A percentile compares a stretch with the other conserved stretches of the same genome.
phyloP scores from a whole-genome alignment of 1,140 invertebrate species.

The Saccostrea echinata region DNA sequence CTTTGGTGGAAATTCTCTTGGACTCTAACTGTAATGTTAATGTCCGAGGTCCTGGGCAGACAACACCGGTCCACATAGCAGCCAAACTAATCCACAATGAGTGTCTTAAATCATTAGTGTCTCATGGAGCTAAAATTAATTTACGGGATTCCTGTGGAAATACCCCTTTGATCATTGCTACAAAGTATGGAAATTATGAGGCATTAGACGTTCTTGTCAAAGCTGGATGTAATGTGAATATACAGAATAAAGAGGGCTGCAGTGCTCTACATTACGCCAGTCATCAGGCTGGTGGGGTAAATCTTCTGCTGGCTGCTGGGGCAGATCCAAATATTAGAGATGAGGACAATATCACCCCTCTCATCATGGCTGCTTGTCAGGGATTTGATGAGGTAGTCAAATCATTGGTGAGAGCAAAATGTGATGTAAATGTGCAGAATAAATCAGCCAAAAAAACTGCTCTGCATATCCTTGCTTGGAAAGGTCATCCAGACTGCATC shows the following conservation, averaged over 20 bases:
- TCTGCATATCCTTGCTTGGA: constrained; percentile 73
- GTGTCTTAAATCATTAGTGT: constrained; percentile 65
- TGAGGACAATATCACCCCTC: constrained; percentile 69
- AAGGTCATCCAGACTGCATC: constrained; percentile 73
- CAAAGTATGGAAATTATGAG: constrained; percentile 62
- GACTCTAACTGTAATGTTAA: constrained; percentile 55
- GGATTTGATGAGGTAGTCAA: constrained; percentile 72
- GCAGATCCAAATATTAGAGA: constrained; percentile 72
- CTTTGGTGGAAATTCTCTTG: constrained; percentile 59
- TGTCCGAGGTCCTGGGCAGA: constrained; percentile 49
- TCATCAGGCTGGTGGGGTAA: constrained; percentile 68
- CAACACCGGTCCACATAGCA: constrained; percentile 71
- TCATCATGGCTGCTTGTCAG: constrained; percentile 74
- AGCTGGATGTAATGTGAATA: constrained; percentile 65
- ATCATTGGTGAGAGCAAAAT: constrained; percentile 63
- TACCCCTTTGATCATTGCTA: constrained; percentile 74
- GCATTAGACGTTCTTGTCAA: constrained; percentile 62
- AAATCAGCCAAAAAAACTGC: constrained; percentile 63
- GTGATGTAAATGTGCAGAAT: constrained; percentile 71
- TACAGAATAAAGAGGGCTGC: constrained; percentile 64
- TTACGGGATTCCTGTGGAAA: constrained; percentile 64
- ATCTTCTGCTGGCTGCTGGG: constrained; percentile 67
- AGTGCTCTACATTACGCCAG: constrained; percentile 75
- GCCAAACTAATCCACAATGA: constrained; percentile 65
- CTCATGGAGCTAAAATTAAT: constrained; percentile 66